Evolutionary conservation across 2,888 invertebrate species (phyloP), one percentile per base, ranked within the genome.

Genomic region (Lutraria lutraria): DNA sequence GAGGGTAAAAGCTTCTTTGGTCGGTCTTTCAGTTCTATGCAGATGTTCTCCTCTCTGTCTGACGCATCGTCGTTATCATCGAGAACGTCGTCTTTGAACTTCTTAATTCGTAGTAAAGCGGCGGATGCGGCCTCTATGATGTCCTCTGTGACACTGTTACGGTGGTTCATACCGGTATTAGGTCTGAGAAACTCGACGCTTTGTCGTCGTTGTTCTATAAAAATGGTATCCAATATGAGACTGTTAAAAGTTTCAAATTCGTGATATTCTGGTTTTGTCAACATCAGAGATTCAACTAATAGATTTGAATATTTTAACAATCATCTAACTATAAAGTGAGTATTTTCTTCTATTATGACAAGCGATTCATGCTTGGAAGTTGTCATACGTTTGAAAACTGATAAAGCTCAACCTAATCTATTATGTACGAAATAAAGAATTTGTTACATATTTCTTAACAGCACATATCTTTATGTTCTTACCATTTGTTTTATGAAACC

Each of bases 401-500:
- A 2, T 2, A 43, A 43, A 43, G 43, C 43, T 43, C 43, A 43
- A 43, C 43, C 4, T 43, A 4, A 43, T 43, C 4, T 43, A 43
- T 8, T 43, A 2, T 8, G 43, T 43, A 43, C 43, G 43, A 43
- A 43, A 43, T 43, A 43, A 43, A 43, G 43, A 43, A 43, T 43
- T 43, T 43, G 8, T 43, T 4, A 43, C 8, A 43, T 43, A 43
- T 43, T 43, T 43, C 43, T 4, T 43, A 2, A 43, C 43, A 43
- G 2, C 8, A 43, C 8, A 8, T 43, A 43, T 43, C 8, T 43
- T 43, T 4, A 2, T 43, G 2, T 43, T 4, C 8, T 10, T 82
- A 91, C 91, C 91, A 68, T 91, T 91, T 72, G 89, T 88, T 81
- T 86, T 88, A 34, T 89, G 91, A 63, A 91, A 91, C 3, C 91